Conservation (phyloP, 2,113 vertebrate species). For the Alaudala cheleensis region DNA sequence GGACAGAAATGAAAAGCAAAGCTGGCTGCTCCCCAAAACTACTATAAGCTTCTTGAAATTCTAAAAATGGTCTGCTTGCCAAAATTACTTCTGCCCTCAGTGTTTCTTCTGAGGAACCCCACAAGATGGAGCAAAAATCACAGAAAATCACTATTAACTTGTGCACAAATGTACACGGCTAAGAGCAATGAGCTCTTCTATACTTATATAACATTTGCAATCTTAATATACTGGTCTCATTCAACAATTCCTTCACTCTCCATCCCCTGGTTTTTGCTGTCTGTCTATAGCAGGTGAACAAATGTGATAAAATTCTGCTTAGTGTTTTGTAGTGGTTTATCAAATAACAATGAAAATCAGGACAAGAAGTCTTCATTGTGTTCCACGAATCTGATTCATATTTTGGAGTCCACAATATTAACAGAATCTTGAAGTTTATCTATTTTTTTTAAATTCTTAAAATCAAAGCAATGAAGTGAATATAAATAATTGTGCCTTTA, state of each 20-base stretch:
- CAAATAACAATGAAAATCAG: background rate
- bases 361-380: background rate
- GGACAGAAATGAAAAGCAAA: background rate
- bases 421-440: background rate
- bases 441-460: background rate
- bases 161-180: background rate
- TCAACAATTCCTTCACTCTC: background rate
- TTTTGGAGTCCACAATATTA: background rate
- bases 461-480: background rate
- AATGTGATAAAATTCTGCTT: background rate
- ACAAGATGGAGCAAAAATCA: slow-evolving; percentile 53
- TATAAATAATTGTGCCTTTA: background rate
- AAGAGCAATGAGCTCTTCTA: background rate
- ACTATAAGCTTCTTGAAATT: background rate
- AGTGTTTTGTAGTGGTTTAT: background rate
- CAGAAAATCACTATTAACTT: slow-evolving; percentile 14
- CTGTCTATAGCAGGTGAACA: background rate
- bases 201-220: background rate
- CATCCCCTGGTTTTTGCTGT: background rate
- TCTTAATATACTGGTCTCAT: background rate
- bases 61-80: background rate
- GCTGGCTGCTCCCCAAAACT: background rate
- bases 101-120: background rate
- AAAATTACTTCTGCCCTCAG: background rate
- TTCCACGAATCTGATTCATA: background rate